These are phyloP conservation scores for Branchipolynoe longqiensis DNA, from an alignment of 2,888 invertebrate species.

Conservation along the genomic window DNA sequence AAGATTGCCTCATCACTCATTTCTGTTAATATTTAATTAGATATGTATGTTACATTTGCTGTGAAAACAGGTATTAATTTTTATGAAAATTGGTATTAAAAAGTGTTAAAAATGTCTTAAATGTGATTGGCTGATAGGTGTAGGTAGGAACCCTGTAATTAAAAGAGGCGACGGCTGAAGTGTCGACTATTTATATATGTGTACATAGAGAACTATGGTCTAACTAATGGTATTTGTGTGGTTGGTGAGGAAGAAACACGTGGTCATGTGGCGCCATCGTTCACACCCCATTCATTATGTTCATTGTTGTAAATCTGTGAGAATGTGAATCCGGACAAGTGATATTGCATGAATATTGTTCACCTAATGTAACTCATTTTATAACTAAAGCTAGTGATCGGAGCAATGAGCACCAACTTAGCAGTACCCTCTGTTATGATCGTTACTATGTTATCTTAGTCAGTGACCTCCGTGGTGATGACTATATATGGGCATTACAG, in stretches of 20 bases:
- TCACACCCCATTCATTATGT: not conserved
- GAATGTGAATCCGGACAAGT: constrained; percentile 1
- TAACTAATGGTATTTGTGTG: constrained; percentile 13
- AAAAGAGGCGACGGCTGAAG: constrained; percentile 6
- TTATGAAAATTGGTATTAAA: not conserved
- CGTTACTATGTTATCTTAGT: no score
- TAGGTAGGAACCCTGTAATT: not conserved
- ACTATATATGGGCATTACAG: no score
- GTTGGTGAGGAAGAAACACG: not conserved
- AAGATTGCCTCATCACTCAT: no score
- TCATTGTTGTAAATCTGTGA: constrained; percentile 41
- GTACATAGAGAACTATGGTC: constrained; percentile 8
- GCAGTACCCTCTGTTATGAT: no score
- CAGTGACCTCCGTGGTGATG: no score
- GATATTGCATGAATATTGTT: constrained; percentile 27
- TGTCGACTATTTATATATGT: constrained; percentile 47
- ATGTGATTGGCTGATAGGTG: no score
- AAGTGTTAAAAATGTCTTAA: no score
- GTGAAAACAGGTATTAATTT: constrained; percentile 6
- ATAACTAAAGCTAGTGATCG: constrained; percentile 11
- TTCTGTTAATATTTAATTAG: no score
- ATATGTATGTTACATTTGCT: no score
- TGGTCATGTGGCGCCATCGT: not conserved
- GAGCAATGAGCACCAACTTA: not conserved
- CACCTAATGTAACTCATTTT: not conserved